A percentile compares a stretch with the other conserved stretches of the same genome.
Conservation (phyloP, 2,113 vertebrate species). For the Paracyprichromis sp. region DNA sequence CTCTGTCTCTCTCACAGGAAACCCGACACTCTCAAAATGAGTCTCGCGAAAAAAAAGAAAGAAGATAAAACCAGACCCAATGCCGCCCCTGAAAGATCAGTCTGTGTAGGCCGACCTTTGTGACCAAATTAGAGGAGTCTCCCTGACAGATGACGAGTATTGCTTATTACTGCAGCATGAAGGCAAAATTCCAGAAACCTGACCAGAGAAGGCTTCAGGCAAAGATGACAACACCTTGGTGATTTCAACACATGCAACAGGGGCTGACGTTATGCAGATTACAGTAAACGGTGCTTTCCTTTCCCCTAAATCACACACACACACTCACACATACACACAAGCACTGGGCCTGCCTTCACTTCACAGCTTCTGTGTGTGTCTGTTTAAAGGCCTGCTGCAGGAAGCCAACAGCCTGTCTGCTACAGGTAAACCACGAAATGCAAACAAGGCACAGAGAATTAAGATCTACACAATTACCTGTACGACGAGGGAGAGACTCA, state of each 20-base stretch:
- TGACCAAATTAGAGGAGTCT: constrained; percentile 15
- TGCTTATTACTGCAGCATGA: constrained; percentile 62
- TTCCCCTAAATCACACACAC: constrained; percentile 32
- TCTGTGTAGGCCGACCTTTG: not conserved
- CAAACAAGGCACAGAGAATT: constrained; percentile 60
- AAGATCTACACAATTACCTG: not conserved
- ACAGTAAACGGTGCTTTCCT: constrained; percentile 58
- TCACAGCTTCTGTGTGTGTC: not conserved
- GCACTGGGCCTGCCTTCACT: constrained; percentile 11
- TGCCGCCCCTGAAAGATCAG: constrained; percentile 20
- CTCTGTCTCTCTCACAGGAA: constrained; percentile 10
- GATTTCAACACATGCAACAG: constrained; percentile 51
- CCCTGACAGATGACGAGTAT: constrained; percentile 46
- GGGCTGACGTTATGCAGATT: constrained; percentile 54
- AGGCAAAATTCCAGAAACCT: constrained; percentile 53
- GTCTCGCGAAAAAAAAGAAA: not conserved
- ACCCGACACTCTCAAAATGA: constrained; percentile 11
- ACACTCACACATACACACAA: not conserved
- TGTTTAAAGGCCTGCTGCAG: constrained; percentile 43
- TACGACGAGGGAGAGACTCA: not conserved
- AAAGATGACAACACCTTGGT: constrained; percentile 48
- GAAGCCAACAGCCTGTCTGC: constrained; percentile 38
- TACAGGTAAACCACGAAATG: constrained; percentile 43
- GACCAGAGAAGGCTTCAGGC: constrained; percentile 35
- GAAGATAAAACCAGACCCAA: not conserved